Evolutionary conservation across 2,113 vertebrate genomes (phyloP).

Genomic region (Antechinus stuartii): DNA sequence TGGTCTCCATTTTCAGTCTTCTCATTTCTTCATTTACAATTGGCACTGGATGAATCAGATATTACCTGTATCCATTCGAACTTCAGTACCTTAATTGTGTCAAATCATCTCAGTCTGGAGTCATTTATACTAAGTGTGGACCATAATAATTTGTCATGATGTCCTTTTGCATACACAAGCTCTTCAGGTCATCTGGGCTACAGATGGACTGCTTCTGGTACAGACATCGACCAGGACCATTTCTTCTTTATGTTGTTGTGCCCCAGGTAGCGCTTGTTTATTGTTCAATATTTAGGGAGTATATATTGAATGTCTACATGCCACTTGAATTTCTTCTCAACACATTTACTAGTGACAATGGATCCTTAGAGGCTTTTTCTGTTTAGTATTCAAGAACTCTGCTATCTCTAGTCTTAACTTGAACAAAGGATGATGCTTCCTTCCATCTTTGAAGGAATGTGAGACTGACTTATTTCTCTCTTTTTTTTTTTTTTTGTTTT

Average conservation of each 20-base stretch:
- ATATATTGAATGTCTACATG: background rate
- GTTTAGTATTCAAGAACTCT: background rate
- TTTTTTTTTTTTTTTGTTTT: background rate
- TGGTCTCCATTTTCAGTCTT: conserved; percentile 46
- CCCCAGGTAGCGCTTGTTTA: background rate
- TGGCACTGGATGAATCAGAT: conserved; percentile 57
- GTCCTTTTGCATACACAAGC: background rate
- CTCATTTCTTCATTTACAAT: conserved; percentile 57
- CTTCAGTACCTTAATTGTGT: conserved; percentile 57
- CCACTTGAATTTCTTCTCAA: conserved; percentile 23
- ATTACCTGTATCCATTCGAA: conserved; percentile 35
- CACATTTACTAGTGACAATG: background rate
- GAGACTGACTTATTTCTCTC: conserved; percentile 16
- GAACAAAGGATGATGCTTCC: background rate
- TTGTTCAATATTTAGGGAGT: background rate
- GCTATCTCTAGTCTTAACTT: conserved; percentile 27
- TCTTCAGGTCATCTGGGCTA: conserved; percentile 51
- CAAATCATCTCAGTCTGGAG: conserved; percentile 41
- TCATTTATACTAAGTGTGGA: conserved; percentile 22
- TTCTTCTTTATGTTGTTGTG: background rate
- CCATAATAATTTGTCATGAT: conserved; percentile 26
- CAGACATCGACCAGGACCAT: background rate
- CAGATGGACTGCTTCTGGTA: conserved; percentile 40
- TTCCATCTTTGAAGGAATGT: background rate
- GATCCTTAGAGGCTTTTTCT: conserved; percentile 21